These are phyloP conservation scores for Rhizomys pruinosus DNA, from an alignment of 2,113 vertebrate species.

Conservation along the genomic window DNA sequence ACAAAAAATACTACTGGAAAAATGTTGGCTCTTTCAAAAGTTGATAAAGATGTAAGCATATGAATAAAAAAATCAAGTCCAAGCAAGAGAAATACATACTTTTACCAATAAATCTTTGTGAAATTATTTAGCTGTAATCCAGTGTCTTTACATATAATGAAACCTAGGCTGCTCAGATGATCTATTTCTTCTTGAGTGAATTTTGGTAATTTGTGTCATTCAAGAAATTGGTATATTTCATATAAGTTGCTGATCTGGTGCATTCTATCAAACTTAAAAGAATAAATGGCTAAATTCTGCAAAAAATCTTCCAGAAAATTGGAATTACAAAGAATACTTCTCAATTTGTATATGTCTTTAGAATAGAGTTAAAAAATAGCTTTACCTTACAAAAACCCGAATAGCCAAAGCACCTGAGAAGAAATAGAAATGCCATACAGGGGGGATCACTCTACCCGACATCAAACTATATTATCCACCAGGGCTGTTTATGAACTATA, in stretches of 20 bases:
- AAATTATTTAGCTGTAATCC: conserved; percentile 9
- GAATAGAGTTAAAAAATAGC: not conserved
- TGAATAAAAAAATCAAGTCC: not conserved
- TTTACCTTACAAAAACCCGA: too few relatives aligned
- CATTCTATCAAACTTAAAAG: conserved; percentile 22
- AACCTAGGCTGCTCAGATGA: not conserved
- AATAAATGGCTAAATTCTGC: not conserved
- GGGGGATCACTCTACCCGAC: too few relatives aligned
- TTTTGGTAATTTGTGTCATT: not conserved
- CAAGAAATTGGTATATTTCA: not conserved
- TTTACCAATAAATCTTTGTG: not conserved
- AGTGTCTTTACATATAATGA: not conserved
- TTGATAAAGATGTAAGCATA: not conserved
- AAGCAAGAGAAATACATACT: not conserved
- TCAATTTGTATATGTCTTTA: conserved; percentile 8
- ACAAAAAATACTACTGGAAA: not conserved
- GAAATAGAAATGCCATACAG: too few relatives aligned
- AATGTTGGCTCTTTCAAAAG: not conserved
- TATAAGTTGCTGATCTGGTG: not conserved
- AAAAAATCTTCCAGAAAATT: not conserved
- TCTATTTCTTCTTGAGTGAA: not conserved
- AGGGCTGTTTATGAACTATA: too few relatives aligned
- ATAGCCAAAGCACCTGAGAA: too few relatives aligned
- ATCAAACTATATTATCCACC: too few relatives aligned
- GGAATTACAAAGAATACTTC: not conserved